A percentile compares a stretch with the other conserved stretches of the same genome.
phyloP scores from a whole-genome alignment of 2,113 vertebrate genomes.

The Mohoua ochrocephala region DNA sequence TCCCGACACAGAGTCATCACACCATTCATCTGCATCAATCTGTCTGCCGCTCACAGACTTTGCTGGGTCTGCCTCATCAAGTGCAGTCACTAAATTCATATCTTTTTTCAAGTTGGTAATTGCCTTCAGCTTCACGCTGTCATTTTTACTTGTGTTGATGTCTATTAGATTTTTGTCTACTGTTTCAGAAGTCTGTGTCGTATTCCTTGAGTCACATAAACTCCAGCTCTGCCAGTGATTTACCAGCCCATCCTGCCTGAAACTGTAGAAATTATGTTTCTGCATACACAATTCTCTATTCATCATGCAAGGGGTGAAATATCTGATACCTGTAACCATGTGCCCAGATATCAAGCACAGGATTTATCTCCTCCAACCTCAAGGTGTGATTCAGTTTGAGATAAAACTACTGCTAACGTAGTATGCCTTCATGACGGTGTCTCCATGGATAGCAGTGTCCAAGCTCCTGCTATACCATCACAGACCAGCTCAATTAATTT shows the following conservation, averaged over 20 bases:
- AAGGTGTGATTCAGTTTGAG: background rate
- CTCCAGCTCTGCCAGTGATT: background rate
- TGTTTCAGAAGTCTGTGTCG: background rate
- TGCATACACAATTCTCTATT: background rate
- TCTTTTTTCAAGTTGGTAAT: constrained; percentile 1
- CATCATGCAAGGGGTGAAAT: background rate
- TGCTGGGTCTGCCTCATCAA: constrained; percentile 48
- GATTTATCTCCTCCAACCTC: background rate
- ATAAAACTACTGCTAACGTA: background rate
- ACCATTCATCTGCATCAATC: constrained; percentile 49
- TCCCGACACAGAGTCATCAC: background rate
- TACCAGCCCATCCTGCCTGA: background rate
- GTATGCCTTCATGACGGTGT: background rate
- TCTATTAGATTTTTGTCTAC: constrained; percentile 33
- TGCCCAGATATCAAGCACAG: background rate
- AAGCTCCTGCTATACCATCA: background rate
- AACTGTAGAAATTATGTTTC: background rate
- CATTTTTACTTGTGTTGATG: constrained; percentile 11
- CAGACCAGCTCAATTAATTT: background rate
- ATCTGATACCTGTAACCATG: background rate
- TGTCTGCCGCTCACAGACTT: constrained; percentile 19
- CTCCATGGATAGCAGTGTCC: background rate
- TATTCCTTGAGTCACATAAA: background rate
- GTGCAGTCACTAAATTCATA: constrained; percentile 31
- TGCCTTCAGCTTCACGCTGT: constrained; percentile 3